A percentile compares a stretch with the other conserved stretches of the same genome.
Conservation (phyloP, 2,888 invertebrate genomes). For the Luperina testacea region DNA sequence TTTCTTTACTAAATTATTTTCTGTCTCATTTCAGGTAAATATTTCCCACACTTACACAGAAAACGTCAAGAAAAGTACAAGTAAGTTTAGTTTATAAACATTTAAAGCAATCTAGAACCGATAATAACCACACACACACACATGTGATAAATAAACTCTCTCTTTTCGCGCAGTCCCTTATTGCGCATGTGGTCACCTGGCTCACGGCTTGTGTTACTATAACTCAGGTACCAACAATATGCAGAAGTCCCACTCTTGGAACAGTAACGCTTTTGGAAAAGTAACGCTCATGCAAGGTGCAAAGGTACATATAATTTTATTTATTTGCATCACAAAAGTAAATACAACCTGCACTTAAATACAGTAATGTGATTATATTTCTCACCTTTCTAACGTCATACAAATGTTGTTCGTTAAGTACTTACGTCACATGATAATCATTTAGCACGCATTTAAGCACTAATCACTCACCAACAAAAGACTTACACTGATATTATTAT, state of each 20-base stretch:
- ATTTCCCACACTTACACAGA: background rate
- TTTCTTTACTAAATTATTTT: background rate
- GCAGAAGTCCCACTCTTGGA: slow-evolving; percentile 8
- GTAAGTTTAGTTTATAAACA: slow-evolving; percentile 21
- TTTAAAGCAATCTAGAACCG: slow-evolving; percentile 3
- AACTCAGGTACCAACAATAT: background rate
- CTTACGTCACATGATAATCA: too few relatives aligned
- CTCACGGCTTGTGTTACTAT: background rate
- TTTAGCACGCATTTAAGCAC: too few relatives aligned
- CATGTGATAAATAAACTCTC: background rate
- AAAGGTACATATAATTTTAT: too few relatives aligned
- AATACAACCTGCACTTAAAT: too few relatives aligned
- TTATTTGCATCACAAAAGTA: too few relatives aligned
- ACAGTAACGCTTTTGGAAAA: background rate
- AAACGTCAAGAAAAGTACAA: background rate
- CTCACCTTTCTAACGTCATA: too few relatives aligned
- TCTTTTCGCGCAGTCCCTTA: slow-evolving; percentile 12
- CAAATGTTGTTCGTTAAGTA: too few relatives aligned
- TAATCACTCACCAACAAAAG: too few relatives aligned
- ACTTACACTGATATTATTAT: too few relatives aligned
- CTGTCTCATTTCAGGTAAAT: slow-evolving; percentile 34
- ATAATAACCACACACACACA: slow-evolving; percentile 3
- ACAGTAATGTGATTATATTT: too few relatives aligned
- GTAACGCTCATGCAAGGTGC: background rate
- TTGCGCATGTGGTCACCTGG: slow-evolving; percentile 17